These are phyloP conservation scores for Agrilus mali DNA, from an alignment of 2,888 invertebrate genomes.

Conservation along the genomic window DNA sequence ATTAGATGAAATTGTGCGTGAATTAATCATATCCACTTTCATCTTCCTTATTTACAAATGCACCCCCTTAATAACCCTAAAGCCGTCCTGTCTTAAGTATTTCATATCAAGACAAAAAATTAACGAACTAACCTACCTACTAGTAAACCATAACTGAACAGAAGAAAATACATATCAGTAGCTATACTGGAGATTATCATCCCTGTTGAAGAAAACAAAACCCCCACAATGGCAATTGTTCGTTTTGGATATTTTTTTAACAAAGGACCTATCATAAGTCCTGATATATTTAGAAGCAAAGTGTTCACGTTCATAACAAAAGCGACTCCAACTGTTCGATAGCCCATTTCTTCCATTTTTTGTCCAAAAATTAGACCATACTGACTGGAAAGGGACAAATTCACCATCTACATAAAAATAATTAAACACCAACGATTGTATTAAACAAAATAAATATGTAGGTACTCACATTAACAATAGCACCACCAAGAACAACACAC, in stretches of 20 bases:
- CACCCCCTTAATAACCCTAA: too few relatives aligned
- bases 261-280: constrained; percentile 56
- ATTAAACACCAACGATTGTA: constrained; percentile 1
- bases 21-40: too few relatives aligned
- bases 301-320: constrained; percentile 55
- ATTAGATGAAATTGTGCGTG: too few relatives aligned
- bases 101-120: too few relatives aligned
- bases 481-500: constrained; percentile 54
- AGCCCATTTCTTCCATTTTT: constrained; percentile 47
- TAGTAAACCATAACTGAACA: constrained; percentile 42
- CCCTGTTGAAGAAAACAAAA: constrained; percentile 39
- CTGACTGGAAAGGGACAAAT: constrained; percentile 56
- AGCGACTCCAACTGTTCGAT: constrained; percentile 52
- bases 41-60: too few relatives aligned
- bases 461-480: constrained; percentile 52
- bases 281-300: constrained; percentile 48
- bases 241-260: constrained; percentile 44
- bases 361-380: constrained; percentile 59
- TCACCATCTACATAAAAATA: constrained; percentile 38
- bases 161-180: constrained; percentile 39
- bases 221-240: constrained; percentile 41
- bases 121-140: constrained; percentile 28
- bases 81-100: too few relatives aligned
- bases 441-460: constrained; percentile 1
- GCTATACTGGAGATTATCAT: constrained; percentile 41